Evolutionary conservation across 1,140 invertebrate genomes (phyloP).

Genomic region (Semibalanus balanoides): DNA sequence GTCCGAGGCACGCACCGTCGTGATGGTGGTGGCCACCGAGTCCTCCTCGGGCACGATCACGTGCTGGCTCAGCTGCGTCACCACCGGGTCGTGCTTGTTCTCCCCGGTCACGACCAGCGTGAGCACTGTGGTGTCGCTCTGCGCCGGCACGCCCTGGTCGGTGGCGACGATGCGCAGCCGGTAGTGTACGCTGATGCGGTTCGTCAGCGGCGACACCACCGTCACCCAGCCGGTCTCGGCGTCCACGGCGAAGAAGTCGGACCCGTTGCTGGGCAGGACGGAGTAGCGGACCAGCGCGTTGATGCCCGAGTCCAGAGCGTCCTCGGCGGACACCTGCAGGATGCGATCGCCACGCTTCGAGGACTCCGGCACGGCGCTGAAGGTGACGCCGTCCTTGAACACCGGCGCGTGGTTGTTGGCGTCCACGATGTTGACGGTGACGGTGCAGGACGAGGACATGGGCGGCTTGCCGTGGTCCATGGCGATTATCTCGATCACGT

Average conservation of each 20-base stretch:
- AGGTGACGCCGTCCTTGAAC: constrained; percentile 53
- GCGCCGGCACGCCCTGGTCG: constrained; percentile 73
- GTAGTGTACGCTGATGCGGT: constrained; percentile 40
- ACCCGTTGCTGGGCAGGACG: constrained; percentile 58
- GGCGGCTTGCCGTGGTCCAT: constrained; percentile 87
- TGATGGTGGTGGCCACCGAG: constrained; percentile 63
- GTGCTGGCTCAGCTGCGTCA: constrained; percentile 69
- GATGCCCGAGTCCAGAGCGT: constrained; percentile 62
- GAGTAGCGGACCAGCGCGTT: constrained; percentile 76
- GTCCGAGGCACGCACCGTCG: constrained; percentile 70
- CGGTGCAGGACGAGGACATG: constrained; percentile 63
- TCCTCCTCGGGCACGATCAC: constrained; percentile 83
- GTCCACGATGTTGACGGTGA: constrained; percentile 76
- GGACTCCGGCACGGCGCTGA: constrained; percentile 67
- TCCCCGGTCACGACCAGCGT: constrained; percentile 68
- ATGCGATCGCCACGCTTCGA: constrained; percentile 47
- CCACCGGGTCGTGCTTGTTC: constrained; percentile 63
- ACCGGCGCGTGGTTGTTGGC: constrained; percentile 75
- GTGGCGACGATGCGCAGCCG: constrained; percentile 49
- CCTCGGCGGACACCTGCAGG: constrained; percentile 51
- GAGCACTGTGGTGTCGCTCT: constrained; percentile 53
- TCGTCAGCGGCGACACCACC: constrained; percentile 39
- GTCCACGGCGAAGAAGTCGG: constrained; percentile 59
- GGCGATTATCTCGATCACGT: constrained; percentile 66
- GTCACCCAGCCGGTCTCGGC: constrained; percentile 59